phyloP scores from a whole-genome alignment of 2,797 vertebrate genomes.

The Anabacerthia variegaticeps region DNA sequence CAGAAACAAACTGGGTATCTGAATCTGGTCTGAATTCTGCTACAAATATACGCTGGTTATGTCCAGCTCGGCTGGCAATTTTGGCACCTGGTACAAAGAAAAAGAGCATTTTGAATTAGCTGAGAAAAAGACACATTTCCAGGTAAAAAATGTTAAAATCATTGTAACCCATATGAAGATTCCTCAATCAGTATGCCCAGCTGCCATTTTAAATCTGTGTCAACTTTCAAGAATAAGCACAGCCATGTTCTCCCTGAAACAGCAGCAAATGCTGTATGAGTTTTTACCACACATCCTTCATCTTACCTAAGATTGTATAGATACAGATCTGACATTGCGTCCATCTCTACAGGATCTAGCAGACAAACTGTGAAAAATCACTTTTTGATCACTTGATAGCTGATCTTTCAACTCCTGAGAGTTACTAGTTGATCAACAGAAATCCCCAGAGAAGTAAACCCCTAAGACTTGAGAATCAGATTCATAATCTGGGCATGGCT shows the following conservation, averaged over 20 bases:
- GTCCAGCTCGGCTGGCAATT: conserved; percentile 91
- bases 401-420: background rate
- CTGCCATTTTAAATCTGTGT: background rate
- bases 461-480: background rate
- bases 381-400: background rate
- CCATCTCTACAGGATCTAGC: background rate
- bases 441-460: background rate
- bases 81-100: conserved; percentile 85
- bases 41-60: conserved; percentile 96
- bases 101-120: background rate
- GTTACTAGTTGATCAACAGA: background rate
- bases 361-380: background rate
- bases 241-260: background rate
- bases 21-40: conserved; percentile 98
- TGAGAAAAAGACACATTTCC: background rate
- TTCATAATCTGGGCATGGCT: background rate
- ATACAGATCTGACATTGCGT: background rate
- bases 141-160: background rate
- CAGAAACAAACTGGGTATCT: conserved; percentile 97
- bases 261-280: background rate
- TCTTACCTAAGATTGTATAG: background rate
- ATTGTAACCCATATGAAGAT: background rate
- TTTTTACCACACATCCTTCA: background rate
- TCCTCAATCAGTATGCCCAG: background rate
- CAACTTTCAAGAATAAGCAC: background rate